Evolutionary conservation across 2,888 invertebrate species (phyloP).

Genomic region (Yponomeuta malinellus): DNA sequence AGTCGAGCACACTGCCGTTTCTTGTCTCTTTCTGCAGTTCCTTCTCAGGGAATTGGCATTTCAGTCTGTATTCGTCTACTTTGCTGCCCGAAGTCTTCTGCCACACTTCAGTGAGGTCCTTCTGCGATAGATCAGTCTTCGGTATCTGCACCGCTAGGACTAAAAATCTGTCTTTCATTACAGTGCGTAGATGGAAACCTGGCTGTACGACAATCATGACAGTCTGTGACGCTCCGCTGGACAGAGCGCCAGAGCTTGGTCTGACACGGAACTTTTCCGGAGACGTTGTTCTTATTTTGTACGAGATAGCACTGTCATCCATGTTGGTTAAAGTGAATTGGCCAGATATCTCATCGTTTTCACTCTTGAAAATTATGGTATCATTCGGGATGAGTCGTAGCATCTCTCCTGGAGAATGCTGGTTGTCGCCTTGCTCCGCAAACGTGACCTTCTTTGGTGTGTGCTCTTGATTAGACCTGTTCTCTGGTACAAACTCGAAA

Average conservation of each 20-base stretch:
- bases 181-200: conserved; percentile 80
- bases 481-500: conserved; percentile 83
- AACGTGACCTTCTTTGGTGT: conserved; percentile 65
- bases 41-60: conserved; percentile 78
- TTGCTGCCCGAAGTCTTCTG: conserved; percentile 77
- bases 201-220: conserved; percentile 85
- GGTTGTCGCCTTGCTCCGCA: conserved; percentile 48
- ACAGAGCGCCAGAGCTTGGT: conserved; percentile 88
- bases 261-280: conserved; percentile 96
- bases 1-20: conserved; percentile 44
- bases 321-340: conserved; percentile 82
- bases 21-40: conserved; percentile 35
- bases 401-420: conserved; percentile 72
- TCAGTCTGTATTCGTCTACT: conserved; percentile 83
- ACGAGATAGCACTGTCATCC: conserved; percentile 67
- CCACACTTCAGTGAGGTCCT: conserved; percentile 85
- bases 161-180: conserved; percentile 90
- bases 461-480: conserved; percentile 44
- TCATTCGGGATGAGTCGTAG: conserved; percentile 80
- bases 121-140: conserved; percentile 68
- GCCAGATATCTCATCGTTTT: conserved; percentile 80
- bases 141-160: conserved; percentile 87
- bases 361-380: conserved; percentile 80
- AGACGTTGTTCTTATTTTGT: conserved; percentile 94
- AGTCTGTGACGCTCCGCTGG: conserved; percentile 77